A percentile compares a stretch with the other conserved stretches of the same genome.
Conservation (phyloP, 2,113 vertebrate species). For the Salvelinus namaycush region DNA sequence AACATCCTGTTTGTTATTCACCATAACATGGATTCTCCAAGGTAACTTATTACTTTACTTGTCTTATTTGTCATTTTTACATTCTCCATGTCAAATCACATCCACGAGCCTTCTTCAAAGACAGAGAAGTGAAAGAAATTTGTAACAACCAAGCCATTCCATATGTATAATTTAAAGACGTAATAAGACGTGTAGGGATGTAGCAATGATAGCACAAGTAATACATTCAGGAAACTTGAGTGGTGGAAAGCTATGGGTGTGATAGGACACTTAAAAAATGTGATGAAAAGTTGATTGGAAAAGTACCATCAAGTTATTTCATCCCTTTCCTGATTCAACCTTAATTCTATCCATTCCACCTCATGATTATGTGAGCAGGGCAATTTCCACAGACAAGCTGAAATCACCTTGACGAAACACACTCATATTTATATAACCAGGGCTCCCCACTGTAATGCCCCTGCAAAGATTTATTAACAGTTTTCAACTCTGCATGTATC, state of each 20-base stretch:
- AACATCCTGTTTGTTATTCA: constrained; percentile 35
- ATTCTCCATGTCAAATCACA: constrained; percentile 15
- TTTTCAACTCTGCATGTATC: constrained; percentile 50
- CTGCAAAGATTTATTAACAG: constrained; percentile 60
- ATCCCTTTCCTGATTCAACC: constrained; percentile 34
- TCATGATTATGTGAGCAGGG: constrained; percentile 49
- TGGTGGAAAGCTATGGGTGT: constrained; percentile 5
- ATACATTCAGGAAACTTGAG: not conserved
- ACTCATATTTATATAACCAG: constrained; percentile 49
- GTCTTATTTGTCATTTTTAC: constrained; percentile 24
- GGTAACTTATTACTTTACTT: constrained; percentile 51
- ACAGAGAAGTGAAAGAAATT: not conserved
- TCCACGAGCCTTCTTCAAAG: not conserved
- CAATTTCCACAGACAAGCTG: constrained; percentile 54
- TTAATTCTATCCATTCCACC: constrained; percentile 40
- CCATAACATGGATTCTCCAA: constrained; percentile 54
- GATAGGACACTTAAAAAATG: not conserved
- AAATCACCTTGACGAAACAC: constrained; percentile 60
- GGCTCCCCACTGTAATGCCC: constrained; percentile 28
- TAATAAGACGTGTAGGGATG: not conserved
- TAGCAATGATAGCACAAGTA: not conserved
- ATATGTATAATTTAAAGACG: not conserved
- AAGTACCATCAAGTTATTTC: constrained; percentile 33
- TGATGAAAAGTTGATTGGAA: constrained; percentile 13
- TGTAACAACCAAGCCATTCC: not conserved